A percentile compares a stretch with the other conserved stretches of the same genome.
phyloP scores from a whole-genome alignment of 2,888 invertebrate species.

The Aphidoletes aphidimyza region DNA sequence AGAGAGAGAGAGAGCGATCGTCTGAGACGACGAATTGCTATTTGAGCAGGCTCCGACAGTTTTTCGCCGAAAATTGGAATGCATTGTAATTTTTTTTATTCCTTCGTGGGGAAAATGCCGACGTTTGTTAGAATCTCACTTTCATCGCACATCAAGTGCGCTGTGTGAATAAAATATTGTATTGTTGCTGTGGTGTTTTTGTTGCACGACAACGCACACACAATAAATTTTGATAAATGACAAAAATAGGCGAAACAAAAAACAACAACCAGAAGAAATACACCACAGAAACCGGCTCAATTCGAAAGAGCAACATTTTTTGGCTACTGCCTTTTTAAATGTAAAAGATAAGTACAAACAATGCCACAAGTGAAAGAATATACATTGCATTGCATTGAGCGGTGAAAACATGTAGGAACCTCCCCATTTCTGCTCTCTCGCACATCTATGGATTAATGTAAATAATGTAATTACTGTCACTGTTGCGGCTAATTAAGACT shows the following conservation, averaged over 20 bases:
- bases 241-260: not conserved
- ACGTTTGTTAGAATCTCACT: too few species aligned
- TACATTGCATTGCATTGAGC: not conserved
- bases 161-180: not conserved
- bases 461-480: conserved; percentile 53
- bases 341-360: not conserved
- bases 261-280: not conserved
- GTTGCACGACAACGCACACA: not conserved
- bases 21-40: too few species aligned
- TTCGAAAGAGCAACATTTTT: too few species aligned
- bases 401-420: not conserved
- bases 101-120: too few species aligned
- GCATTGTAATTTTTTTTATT: too few species aligned
- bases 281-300: too few species aligned
- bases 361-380: not conserved
- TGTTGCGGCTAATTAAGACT: conserved; percentile 54
- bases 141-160: too few species aligned
- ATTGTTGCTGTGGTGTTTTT: not conserved
- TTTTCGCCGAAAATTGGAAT: too few species aligned
- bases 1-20: too few species aligned
- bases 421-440: not conserved
- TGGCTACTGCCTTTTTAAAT: too few species aligned
- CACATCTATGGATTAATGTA: conserved; percentile 53
- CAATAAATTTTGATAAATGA: not conserved
- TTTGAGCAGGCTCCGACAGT: too few species aligned